phyloP scores from a whole-genome alignment of 2,797 vertebrate species.

The Apodemus agrarius region DNA sequence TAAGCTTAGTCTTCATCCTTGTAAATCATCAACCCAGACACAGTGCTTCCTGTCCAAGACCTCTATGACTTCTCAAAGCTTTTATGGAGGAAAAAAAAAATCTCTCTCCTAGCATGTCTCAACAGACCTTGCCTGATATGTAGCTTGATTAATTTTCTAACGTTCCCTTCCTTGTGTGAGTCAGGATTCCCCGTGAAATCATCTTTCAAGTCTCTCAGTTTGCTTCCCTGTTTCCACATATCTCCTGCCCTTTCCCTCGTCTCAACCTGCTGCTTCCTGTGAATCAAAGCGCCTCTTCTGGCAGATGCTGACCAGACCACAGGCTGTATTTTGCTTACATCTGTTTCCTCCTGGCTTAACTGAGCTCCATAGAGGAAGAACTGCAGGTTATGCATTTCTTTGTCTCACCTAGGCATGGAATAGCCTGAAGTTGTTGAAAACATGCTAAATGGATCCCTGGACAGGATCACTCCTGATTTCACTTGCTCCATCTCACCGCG shows the following conservation, averaged over 20 bases:
- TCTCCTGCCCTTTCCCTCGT: not conserved
- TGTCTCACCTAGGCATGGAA: not conserved
- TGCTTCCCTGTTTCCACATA: not conserved
- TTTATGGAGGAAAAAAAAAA: not conserved
- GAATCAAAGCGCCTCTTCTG: not conserved
- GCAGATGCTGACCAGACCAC: not conserved
- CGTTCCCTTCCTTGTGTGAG: not conserved
- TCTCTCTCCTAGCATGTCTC: not conserved
- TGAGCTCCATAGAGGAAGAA: not conserved
- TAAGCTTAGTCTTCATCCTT: slow-evolving; percentile 20
- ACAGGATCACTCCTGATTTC: not conserved
- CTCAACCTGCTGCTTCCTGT: not conserved
- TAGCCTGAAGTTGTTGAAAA: not conserved
- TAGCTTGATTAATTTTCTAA: not conserved
- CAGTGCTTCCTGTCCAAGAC: not conserved
- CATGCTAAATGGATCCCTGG: not conserved
- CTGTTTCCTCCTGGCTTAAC: not conserved
- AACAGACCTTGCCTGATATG: not conserved
- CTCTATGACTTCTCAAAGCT: not conserved
- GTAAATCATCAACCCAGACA: not conserved
- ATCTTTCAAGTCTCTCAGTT: not conserved
- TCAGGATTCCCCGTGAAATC: not conserved
- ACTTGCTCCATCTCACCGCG: not conserved
- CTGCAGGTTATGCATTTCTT: not conserved
- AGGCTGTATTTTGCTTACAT: not conserved